Conservation (phyloP, 1,140 invertebrate species). For the Phenacoccus solenopsis region DNA sequence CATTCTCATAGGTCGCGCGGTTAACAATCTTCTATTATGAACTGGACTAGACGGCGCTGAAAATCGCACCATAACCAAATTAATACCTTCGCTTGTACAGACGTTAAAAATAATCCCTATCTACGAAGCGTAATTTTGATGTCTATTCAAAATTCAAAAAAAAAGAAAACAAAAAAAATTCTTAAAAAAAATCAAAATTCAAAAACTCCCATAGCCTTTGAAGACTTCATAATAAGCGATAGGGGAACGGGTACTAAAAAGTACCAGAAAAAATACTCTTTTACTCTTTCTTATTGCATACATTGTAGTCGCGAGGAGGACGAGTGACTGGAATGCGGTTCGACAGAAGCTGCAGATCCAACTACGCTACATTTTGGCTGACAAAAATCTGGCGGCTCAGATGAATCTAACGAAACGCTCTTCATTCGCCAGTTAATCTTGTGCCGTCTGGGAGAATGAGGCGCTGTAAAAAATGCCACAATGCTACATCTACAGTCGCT, state of each 20-base stretch:
- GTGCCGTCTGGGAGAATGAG: conserved; percentile 87
- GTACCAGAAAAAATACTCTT: background rate
- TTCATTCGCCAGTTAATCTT: conserved; percentile 95
- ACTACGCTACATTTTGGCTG: conserved; percentile 53
- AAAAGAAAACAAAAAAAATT: background rate
- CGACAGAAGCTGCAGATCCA: conserved; percentile 25
- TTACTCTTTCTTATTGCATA: conserved; percentile 24
- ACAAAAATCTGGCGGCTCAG: conserved; percentile 76
- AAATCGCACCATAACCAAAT: conserved; percentile 25
- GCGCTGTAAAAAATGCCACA: conserved; percentile 48
- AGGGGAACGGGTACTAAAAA: background rate
- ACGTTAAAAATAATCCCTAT: no score
- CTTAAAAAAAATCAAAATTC: background rate
- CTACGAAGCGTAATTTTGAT: no score
- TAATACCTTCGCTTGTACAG: no score
- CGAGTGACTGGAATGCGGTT: conserved; percentile 28
- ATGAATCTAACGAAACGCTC: conserved; percentile 88
- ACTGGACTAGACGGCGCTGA: conserved; percentile 80
- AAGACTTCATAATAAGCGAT: no score
- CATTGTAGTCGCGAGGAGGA: conserved; percentile 39
- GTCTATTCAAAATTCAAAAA: background rate
- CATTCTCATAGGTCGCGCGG: conserved; percentile 69
- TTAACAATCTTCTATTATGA: conserved; percentile 59
- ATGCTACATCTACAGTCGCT: background rate
- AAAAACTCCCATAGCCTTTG: no score